A percentile compares a stretch with the other conserved stretches of the same genome.
Conservation (phyloP, 2,888 invertebrate genomes). For the Synergus umbraculus region DNA sequence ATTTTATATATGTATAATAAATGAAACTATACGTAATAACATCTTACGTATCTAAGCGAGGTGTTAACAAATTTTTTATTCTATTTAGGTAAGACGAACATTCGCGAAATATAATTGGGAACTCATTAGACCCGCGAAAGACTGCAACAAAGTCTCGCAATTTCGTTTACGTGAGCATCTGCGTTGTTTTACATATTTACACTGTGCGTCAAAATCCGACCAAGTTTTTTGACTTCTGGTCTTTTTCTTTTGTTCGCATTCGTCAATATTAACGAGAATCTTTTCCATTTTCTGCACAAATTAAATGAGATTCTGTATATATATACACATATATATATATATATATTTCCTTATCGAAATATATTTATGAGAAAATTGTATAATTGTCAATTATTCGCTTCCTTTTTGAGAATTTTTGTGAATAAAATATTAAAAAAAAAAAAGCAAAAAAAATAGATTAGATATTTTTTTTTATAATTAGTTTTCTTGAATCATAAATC, state of each 20-base stretch:
- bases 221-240: background rate
- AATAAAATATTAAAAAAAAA: background rate
- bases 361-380: background rate
- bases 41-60: background rate
- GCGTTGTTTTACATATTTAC: constrained; percentile 5
- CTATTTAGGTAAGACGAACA: constrained; percentile 1
- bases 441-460: background rate
- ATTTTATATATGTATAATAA: background rate
- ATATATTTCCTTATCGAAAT: background rate
- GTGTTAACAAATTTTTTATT: background rate
- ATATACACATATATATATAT: no score
- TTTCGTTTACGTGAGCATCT: constrained; percentile 17
- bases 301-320: no score
- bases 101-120: background rate
- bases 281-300: background rate
- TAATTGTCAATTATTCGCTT: constrained; percentile 9
- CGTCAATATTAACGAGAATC: background rate
- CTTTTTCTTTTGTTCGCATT: background rate
- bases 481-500: background rate
- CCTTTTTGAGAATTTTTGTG: background rate
- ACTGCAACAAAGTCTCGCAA: background rate
- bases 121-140: background rate
- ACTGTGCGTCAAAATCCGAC: background rate
- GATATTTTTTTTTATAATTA: background rate
- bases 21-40: background rate